phyloP scores from a whole-genome alignment of 2,113 vertebrate species.

The Daphoenositta chrysoptera region DNA sequence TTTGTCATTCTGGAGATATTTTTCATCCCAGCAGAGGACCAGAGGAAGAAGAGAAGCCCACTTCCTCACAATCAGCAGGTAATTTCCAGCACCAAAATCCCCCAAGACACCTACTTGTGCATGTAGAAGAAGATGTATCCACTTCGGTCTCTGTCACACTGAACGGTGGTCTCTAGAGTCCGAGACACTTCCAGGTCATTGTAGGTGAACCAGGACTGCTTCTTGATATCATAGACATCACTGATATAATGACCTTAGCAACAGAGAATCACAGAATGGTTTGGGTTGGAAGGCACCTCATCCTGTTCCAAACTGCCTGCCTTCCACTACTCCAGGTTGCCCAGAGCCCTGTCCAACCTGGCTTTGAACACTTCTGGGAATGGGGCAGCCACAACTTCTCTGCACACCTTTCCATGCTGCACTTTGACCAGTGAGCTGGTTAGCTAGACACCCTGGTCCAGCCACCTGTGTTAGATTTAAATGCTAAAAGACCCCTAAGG shows the following conservation, averaged over 20 bases:
- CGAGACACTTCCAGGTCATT: slow-evolving; percentile 95
- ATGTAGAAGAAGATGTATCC: slow-evolving; percentile 99
- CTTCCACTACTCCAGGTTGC: background rate
- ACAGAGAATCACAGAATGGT: background rate
- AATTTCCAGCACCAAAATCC: background rate
- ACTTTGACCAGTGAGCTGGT: background rate
- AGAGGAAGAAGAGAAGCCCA: background rate
- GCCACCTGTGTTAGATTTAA: background rate
- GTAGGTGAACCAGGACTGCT: slow-evolving; percentile 96
- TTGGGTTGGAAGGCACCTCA: background rate
- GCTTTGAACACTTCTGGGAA: background rate
- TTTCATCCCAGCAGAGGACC: background rate
- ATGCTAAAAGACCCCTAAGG: background rate
- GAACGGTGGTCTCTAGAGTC: slow-evolving; percentile 88
- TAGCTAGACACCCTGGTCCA: background rate
- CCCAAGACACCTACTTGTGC: slow-evolving; percentile 85
- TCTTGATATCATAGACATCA: slow-evolving; percentile 96
- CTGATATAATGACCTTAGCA: slow-evolving; percentile 95
- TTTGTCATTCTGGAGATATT: background rate
- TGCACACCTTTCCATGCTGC: background rate
- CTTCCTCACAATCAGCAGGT: background rate
- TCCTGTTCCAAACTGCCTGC: background rate
- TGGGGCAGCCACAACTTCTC: background rate
- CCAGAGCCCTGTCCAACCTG: background rate
- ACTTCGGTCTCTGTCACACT: slow-evolving; percentile 89